phyloP scores from a whole-genome alignment of 2,113 vertebrate species.

The Cettia cetti region DNA sequence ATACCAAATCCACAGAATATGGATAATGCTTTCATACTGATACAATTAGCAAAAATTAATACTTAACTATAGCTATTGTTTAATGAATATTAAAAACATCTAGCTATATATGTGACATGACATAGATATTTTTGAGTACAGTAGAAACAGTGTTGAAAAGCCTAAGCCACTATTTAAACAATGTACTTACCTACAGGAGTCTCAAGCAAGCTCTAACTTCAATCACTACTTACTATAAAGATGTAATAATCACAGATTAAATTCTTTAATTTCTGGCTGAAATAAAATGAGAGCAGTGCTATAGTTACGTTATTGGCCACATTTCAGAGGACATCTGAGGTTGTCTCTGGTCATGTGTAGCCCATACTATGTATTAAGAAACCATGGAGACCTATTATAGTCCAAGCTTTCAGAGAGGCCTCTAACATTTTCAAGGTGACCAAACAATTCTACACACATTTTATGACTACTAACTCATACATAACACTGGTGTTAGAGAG shows the following conservation, averaged over 20 bases:
- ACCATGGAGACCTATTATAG: not conserved
- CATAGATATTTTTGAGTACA: not conserved
- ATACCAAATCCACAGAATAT: not conserved
- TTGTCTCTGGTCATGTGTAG: not conserved
- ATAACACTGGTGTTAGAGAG: not conserved
- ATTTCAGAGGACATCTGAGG: not conserved
- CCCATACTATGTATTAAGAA: not conserved
- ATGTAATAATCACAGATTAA: not conserved
- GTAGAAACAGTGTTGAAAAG: not conserved
- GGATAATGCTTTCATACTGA: not conserved
- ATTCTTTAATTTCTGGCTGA: not conserved
- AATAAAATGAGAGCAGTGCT: not conserved
- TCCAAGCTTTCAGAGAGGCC: not conserved
- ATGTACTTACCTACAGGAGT: not conserved
- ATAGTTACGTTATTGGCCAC: not conserved
- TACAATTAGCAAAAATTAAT: not conserved
- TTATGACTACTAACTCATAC: not conserved
- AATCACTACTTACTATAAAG: not conserved
- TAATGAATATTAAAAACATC: not conserved
- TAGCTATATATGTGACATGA: not conserved
- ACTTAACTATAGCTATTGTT: not conserved
- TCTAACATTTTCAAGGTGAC: not conserved
- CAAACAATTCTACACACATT: not conserved
- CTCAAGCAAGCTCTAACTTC: not conserved
- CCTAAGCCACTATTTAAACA: not conserved